Evolutionary conservation across 2,888 invertebrate genomes (phyloP).

Genomic region (Drosophila emarginata): DNA sequence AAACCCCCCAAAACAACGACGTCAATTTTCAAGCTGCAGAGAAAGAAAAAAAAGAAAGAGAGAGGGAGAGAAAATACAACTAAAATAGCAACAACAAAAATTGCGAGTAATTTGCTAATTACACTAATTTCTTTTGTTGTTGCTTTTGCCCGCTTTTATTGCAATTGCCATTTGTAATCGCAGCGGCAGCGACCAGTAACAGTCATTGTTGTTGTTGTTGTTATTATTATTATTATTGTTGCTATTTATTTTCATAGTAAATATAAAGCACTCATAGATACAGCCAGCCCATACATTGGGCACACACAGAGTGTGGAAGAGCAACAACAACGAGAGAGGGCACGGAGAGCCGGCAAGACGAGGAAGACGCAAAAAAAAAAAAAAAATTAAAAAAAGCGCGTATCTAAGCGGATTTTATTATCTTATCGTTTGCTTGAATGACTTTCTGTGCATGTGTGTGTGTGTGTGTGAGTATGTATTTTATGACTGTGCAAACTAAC

Average conservation of each 20-base stretch:
- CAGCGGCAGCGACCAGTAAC: slow-evolving; percentile 13
- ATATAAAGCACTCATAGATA: slow-evolving; percentile 38
- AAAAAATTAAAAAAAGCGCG: slow-evolving; percentile 60
- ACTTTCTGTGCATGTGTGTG: slow-evolving; percentile 40
- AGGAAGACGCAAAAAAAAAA: slow-evolving; percentile 31
- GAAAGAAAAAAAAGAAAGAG: background rate
- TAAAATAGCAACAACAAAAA: slow-evolving; percentile 12
- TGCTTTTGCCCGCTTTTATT: slow-evolving; percentile 54
- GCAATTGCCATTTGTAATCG: slow-evolving; percentile 53
- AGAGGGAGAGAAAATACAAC: background rate
- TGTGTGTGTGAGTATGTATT: slow-evolving; percentile 38
- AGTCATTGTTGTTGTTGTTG: slow-evolving; percentile 39
- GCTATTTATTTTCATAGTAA: slow-evolving; percentile 70
- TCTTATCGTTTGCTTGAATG: slow-evolving; percentile 71
- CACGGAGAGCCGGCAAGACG: slow-evolving; percentile 14
- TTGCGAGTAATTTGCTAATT: slow-evolving; percentile 72
- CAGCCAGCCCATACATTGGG: slow-evolving; percentile 10
- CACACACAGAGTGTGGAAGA: background rate
- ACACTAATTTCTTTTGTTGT: slow-evolving; percentile 77
- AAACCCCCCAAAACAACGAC: slow-evolving; percentile 34
- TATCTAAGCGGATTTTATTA: slow-evolving; percentile 77
- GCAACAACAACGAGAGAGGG: background rate
- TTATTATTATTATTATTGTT: slow-evolving; percentile 14
- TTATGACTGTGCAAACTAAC: slow-evolving; percentile 69
- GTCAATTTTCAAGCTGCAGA: slow-evolving; percentile 63